Conservation (phyloP, 2,797 vertebrate genomes). For the Hylomyscus alleni region DNA sequence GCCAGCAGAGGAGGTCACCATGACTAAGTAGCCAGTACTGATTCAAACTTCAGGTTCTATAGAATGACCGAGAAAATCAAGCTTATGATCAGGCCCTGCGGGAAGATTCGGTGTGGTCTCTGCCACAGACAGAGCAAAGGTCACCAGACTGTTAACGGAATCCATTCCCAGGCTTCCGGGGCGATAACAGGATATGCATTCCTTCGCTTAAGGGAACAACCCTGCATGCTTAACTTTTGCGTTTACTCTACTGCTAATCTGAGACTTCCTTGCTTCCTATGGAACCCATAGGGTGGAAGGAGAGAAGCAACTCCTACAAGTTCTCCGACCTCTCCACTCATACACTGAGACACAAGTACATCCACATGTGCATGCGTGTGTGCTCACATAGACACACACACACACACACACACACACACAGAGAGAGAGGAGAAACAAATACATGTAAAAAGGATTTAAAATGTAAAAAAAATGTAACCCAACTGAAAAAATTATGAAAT, state of each 20-base stretch:
- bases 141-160: background rate
- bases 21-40: background rate
- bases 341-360: background rate
- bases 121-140: background rate
- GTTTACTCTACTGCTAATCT: background rate
- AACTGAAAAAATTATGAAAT: constrained; percentile 7
- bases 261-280: background rate
- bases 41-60: background rate
- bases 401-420: background rate
- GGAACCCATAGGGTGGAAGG: background rate
- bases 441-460: background rate
- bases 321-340: background rate
- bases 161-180: background rate
- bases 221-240: background rate
- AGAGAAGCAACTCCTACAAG: background rate
- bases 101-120: background rate
- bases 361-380: background rate
- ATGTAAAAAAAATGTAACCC: background rate
- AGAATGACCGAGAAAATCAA: background rate
- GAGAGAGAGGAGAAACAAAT: background rate
- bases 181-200: background rate
- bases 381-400: background rate
- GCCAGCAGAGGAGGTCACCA: background rate
- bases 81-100: background rate
- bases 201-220: background rate